Evolutionary conservation across 2,888 invertebrate genomes (phyloP).

Genomic region (Acrobeloides nanus): DNA sequence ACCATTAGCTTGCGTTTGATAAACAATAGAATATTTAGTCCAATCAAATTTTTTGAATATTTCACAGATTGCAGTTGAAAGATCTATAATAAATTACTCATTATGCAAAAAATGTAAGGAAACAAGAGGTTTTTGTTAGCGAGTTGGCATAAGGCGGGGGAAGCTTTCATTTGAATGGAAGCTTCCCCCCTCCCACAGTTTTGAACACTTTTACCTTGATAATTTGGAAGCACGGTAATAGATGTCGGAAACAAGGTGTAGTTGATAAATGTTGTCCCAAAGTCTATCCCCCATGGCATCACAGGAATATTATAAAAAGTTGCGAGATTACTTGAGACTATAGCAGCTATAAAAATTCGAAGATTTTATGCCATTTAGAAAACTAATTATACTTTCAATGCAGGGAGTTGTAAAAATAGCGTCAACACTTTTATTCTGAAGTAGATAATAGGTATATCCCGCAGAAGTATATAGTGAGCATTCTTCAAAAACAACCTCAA

Average conservation of each 20-base stretch:
- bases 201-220: slow-evolving; percentile 21
- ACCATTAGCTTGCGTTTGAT: slow-evolving; percentile 17
- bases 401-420: slow-evolving; percentile 37
- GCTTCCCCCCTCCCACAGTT: too few species aligned
- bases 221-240: slow-evolving; percentile 14
- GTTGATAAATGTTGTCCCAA: slow-evolving; percentile 13
- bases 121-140: too few species aligned
- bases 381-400: slow-evolving; percentile 14
- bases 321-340: slow-evolving; percentile 18
- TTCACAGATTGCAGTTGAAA: slow-evolving; percentile 17
- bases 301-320: slow-evolving; percentile 28
- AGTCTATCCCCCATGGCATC: slow-evolving; percentile 27
- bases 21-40: slow-evolving; percentile 19
- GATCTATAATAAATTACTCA: not conserved
- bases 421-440: slow-evolving; percentile 28
- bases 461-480: slow-evolving; percentile 18
- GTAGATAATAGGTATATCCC: slow-evolving; percentile 28
- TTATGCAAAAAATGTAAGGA: too few species aligned
- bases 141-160: too few species aligned
- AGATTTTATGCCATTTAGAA: slow-evolving; percentile 1
- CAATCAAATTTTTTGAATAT: slow-evolving; percentile 20
- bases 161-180: too few species aligned
- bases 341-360: slow-evolving; percentile 12
- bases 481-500: slow-evolving; percentile 23
- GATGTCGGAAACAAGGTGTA: slow-evolving; percentile 14